Evolutionary conservation across 1,140 invertebrate genomes (phyloP).

Genomic region (Palaemon carinicauda): DNA sequence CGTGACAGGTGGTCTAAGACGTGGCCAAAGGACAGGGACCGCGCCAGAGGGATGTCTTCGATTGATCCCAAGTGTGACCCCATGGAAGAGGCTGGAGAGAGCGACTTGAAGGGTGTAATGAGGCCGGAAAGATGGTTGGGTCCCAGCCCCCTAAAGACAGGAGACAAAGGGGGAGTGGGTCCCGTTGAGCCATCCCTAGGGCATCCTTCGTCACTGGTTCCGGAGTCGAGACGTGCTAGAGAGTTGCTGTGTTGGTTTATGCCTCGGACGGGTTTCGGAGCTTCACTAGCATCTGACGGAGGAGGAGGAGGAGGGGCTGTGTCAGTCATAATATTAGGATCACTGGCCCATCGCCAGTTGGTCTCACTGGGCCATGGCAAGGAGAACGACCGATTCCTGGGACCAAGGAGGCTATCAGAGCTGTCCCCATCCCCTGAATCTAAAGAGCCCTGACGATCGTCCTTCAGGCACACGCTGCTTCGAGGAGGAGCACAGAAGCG

Average conservation of each 20-base stretch:
- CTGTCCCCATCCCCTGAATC: constrained; percentile 16
- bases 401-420: background rate
- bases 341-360: constrained; percentile 34
- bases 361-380: constrained; percentile 36
- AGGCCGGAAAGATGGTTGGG: constrained; percentile 30
- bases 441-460: background rate
- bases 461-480: background rate
- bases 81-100: constrained; percentile 54
- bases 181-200: constrained; percentile 9
- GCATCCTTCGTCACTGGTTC: constrained; percentile 40
- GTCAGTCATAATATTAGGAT: background rate
- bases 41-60: constrained; percentile 44
- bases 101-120: constrained; percentile 42
- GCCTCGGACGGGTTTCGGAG: background rate
- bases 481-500: background rate
- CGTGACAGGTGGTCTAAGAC: constrained; percentile 32
- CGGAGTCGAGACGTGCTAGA: constrained; percentile 20
- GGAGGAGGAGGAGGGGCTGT: background rate
- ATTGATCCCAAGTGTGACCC: constrained; percentile 46
- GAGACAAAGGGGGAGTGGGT: constrained; percentile 2
- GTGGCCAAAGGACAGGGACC: constrained; percentile 46
- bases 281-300: background rate
- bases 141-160: constrained; percentile 13
- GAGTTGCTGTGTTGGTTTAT: background rate
- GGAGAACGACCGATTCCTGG: constrained; percentile 9